Evolutionary conservation across 53 echinoderm and acorn worm genomes (phyloP).

Genomic region (Henricia sp.): DNA sequence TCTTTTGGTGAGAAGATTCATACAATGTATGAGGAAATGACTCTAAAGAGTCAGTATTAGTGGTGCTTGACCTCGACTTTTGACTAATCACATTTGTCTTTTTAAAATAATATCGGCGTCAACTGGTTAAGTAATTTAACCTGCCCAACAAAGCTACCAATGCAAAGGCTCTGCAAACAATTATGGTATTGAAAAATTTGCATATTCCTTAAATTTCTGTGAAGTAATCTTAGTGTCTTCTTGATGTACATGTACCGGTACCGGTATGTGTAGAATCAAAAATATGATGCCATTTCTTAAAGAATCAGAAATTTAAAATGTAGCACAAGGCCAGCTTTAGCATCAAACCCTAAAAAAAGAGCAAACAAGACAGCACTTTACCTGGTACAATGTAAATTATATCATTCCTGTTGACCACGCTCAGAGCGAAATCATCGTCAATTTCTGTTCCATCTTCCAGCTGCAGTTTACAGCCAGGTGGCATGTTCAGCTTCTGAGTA

Average conservation of each 20-base stretch:
- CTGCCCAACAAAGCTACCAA: too few species aligned
- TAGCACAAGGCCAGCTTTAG: not conserved
- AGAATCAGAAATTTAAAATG: not conserved
- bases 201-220: too few species aligned
- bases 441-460: constrained; percentile 2
- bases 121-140: too few species aligned
- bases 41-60: too few species aligned
- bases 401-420: not conserved
- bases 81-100: too few species aligned
- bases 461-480: not conserved
- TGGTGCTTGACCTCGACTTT: too few species aligned
- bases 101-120: too few species aligned
- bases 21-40: too few species aligned
- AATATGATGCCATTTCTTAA: not conserved
- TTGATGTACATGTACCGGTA: not conserved
- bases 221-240: too few species aligned
- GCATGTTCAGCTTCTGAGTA: constrained; percentile 1
- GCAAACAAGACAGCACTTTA: not conserved
- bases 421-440: constrained; percentile 3
- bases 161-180: too few species aligned
- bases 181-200: too few species aligned
- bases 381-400: not conserved
- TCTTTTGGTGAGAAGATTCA: too few species aligned
- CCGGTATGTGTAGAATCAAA: not conserved
- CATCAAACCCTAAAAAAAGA: not conserved